A percentile compares a stretch with the other conserved stretches of the same genome.
Evolutionary conservation across 2,888 invertebrate genomes (phyloP).

Genomic region (Tromatobia lineatoria): DNA sequence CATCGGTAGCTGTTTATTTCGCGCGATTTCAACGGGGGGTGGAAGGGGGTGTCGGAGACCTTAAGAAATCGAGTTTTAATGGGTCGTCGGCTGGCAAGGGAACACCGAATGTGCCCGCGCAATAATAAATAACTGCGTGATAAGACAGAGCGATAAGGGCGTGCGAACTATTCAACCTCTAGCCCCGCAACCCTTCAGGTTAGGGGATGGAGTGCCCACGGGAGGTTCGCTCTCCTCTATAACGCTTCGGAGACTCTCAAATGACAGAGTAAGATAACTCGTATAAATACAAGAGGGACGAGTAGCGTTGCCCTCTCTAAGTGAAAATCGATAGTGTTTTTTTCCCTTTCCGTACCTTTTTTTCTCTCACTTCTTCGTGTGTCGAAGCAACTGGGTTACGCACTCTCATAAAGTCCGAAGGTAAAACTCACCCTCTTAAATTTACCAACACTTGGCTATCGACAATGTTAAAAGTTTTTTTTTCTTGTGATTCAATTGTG

Average conservation of each 20-base stretch:
- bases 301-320: constrained; percentile 74
- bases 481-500: no score
- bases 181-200: constrained; percentile 36
- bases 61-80: constrained; percentile 70
- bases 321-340: constrained; percentile 54
- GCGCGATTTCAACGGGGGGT: background rate
- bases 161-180: constrained; percentile 51
- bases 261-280: constrained; percentile 78
- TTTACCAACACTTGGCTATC: background rate
- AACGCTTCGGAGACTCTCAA: constrained; percentile 55
- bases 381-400: constrained; percentile 18
- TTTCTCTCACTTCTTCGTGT: constrained; percentile 21
- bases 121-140: constrained; percentile 68
- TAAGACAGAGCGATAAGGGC: constrained; percentile 63
- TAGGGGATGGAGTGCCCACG: constrained; percentile 50
- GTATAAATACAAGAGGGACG: constrained; percentile 78
- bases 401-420: constrained; percentile 4
- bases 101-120: constrained; percentile 14
- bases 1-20: constrained; percentile 30
- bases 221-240: background rate
- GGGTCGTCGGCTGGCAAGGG: constrained; percentile 30
- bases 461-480: background rate
- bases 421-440: background rate
- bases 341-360: constrained; percentile 19
- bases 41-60: constrained; percentile 17